These are phyloP conservation scores for Tragelaphus imberbis DNA, from an alignment of 2,113 vertebrate genomes.

Conservation along the genomic window DNA sequence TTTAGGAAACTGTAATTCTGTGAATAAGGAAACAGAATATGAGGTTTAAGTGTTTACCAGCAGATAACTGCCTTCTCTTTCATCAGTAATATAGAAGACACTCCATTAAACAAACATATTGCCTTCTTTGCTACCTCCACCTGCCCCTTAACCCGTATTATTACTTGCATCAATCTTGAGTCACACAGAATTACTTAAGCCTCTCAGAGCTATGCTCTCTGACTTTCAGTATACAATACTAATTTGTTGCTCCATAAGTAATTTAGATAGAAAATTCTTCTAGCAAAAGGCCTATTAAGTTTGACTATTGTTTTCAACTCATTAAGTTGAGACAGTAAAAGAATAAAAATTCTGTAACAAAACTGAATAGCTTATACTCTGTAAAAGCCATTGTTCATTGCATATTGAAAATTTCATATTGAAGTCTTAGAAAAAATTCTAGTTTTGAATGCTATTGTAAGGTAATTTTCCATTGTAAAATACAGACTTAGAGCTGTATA, in stretches of 20 bases:
- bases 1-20: neutral
- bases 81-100: slow-evolving; percentile 1
- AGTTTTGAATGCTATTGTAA: neutral
- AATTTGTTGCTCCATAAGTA: slow-evolving; percentile 30
- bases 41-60: neutral
- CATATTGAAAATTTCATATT: neutral
- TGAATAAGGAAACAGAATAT: neutral
- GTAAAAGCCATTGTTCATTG: neutral
- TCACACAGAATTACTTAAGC: slow-evolving; percentile 36
- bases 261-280: slow-evolving; percentile 5
- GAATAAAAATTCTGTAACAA: neutral
- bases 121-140: neutral
- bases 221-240: neutral
- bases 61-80: slow-evolving; percentile 14
- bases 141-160: slow-evolving; percentile 64
- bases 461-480: neutral
- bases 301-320: neutral
- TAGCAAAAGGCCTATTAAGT: slow-evolving; percentile 7
- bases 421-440: neutral
- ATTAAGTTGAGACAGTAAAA: neutral
- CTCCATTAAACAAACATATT: slow-evolving; percentile 27
- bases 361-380: neutral
- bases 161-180: slow-evolving; percentile 69
- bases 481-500: neutral
- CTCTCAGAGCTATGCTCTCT: neutral